Base-by-base conservation (phyloP, 2,888 invertebrate genomes). In the Limenitis camilla region DNA sequence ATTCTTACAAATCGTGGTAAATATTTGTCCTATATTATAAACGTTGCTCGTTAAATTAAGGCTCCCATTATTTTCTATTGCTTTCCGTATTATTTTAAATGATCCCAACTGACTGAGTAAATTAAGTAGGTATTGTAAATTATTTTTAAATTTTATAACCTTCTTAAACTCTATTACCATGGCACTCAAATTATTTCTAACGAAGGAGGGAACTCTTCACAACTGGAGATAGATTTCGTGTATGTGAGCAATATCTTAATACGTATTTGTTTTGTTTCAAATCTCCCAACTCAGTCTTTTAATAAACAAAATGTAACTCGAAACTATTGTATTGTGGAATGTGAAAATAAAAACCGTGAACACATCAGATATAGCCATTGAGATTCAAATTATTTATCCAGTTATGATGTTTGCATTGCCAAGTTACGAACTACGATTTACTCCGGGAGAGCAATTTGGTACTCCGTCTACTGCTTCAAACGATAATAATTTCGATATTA, bases 141-240 rank as follows among this genome's bases (percentile, higher is more conserved):
- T 83, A 83, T 84, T 86, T 82, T 84, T 81, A 63, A 81, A 77
- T 80, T 76, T 71, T 64, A 70, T 78, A 77, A 62, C 74, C 78
- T 69, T 71, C 83, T 81, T 86, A 82, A 73, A 74, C 60, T 65
- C 80, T 82, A 84, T 77, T 79, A 80, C 64, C 75, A 86, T 87
- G 86, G 85, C 86, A 87, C 86, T 76, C 71, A 83, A 83, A 82
- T 76, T 81, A 82, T 76, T 73, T 75, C 77, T 82, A 83, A 83
- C 78, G 76, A 74, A 84, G 86, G 87, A 86, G 82, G 87, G 87
- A 86, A 77, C 78, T 66, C 69, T 76, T 86, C 87, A 87, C 87
- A 87, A 86, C 85, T 74, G 78, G 78, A 71, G 66, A 56, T 49
- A 54, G 40, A 48, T 63, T 63, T 64, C 57, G 64, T 69, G 76